phyloP scores from a whole-genome alignment of 2,113 vertebrate species.

The Nothoprocta pentlandii region DNA sequence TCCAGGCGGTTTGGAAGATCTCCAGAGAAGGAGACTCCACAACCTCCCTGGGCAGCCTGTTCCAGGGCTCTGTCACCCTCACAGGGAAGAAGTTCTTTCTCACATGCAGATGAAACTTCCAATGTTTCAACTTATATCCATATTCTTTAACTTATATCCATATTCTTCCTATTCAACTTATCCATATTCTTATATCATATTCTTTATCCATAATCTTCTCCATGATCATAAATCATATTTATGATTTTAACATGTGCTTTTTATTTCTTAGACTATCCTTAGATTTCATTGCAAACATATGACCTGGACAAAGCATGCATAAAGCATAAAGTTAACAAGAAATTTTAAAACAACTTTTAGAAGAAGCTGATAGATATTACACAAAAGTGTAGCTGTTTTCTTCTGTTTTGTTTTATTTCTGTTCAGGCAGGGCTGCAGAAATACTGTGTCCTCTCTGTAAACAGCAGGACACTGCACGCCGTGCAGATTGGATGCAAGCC shows the following conservation, averaged over 20 bases:
- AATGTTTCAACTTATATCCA: no score
- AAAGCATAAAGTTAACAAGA: not conserved
- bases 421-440: conserved; percentile 66
- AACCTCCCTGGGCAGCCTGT: no score
- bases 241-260: not conserved
- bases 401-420: not conserved
- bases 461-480: conserved; percentile 61
- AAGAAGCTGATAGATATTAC: not conserved
- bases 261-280: not conserved
- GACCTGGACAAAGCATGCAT: not conserved
- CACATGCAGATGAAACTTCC: no score
- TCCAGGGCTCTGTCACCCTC: no score
- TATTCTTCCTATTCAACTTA: no score
- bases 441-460: conserved; percentile 76
- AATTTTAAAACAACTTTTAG: not conserved
- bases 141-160: no score
- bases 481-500: conserved; percentile 80
- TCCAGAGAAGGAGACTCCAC: no score
- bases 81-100: no score
- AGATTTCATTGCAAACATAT: not conserved
- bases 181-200: no score
- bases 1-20: no score
- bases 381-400: not conserved
- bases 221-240: no score
- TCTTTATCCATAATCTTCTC: no score